Base-by-base conservation (phyloP, 2,797 vertebrate species). In the Poecile montanus region DNA sequence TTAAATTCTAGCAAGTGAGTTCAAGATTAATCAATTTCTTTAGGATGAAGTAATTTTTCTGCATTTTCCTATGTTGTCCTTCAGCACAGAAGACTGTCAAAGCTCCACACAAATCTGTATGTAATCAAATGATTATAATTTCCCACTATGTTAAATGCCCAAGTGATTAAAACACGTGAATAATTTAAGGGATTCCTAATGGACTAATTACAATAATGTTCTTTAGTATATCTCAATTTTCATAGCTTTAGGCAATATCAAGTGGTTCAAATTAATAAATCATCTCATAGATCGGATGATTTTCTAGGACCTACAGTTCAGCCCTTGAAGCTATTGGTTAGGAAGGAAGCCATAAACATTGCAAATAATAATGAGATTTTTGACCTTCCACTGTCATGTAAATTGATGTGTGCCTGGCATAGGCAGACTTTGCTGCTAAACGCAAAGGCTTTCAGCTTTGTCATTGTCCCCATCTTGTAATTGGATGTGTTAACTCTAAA, bases 111-210 rank as follows among this genome's bases (percentile, higher is more conserved):
- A 92, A 67, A 84, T 70, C 77, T 81, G 57, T 60, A 76, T 71
- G 81, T 89, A 82, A 93, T 80, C 85, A 93, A 50, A 91, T 73
- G 13, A 91, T 86, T 60, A 76, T 72, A 53, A 79, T 76, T 95
- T 90, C 91, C 56, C 44, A 58, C 29, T 91, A 40, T 48, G 62
- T 76, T 91, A 93, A 96, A 93, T 94, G 88, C 68, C 73, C 75
- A 85, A 65, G 66, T 93, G 85, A 93, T 95, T 95, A 93, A 91
- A 94, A 88, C 54, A 94, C 47, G 83, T 95, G 76, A 89, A 95
- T 95, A 95, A 95, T 56, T 80, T 47, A 96, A 95, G 7, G 25
- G 1, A 84, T 92, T 89, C 80, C 56, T 95, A 94, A 95, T 70
- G 63, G 70, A 95, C 94, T 93, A 89, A 96, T 94, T 89, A 88